Base-by-base conservation (phyloP, 2,113 vertebrate genomes). In the Melierax canorus region DNA sequence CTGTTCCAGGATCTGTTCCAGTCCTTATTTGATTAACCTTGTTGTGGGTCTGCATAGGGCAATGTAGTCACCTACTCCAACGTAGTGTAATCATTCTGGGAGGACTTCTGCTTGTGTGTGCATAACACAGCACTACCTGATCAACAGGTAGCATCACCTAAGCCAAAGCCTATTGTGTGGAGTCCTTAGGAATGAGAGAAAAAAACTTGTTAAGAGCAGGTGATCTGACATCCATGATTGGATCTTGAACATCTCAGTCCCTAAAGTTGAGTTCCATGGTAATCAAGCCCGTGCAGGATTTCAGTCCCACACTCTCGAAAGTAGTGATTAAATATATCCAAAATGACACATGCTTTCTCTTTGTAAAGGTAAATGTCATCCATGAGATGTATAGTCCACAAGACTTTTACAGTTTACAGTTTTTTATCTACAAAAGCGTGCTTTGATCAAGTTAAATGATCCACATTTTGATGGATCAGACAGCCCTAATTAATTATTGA, bases 401-500 rank as follows among this genome's bases (percentile, higher is more conserved):
- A 78, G 48, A 83, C 48, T 85, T 55, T 32, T 63, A 74, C 20
- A 23, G 41, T 83, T 67, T 88, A 36, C 48, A 56, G 43, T 79
- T 93, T 97, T 95, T 92, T 73, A 92, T 69, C 90, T 95, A 63
- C 39, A 90, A 74, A 86, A 84, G 22, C 71, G 32, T 62, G 4
- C 63, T 86, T 97, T 98, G 93, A 97, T 96, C 71, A 95, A 88
- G 15, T 41, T 66, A 84, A 84, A 63, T 81, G 79, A 94, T 92
- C 76, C 95, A 58, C 75, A 96, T 96, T 97, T 77, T 92, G 74
- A 86, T 88, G 81, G 86, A 92, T 94, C 59, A 94, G 93, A 67
- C 86, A 87, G 75, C 34, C 21, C 48, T 93, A 92, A 96, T 97
- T 96, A 97, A 97, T 97, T 97, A 98, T 97, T 97, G 90, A 97